Evolutionary conservation across 2,113 vertebrate genomes (phyloP), one percentile per base, ranked within the genome.

Genomic region (Strix aluco): DNA sequence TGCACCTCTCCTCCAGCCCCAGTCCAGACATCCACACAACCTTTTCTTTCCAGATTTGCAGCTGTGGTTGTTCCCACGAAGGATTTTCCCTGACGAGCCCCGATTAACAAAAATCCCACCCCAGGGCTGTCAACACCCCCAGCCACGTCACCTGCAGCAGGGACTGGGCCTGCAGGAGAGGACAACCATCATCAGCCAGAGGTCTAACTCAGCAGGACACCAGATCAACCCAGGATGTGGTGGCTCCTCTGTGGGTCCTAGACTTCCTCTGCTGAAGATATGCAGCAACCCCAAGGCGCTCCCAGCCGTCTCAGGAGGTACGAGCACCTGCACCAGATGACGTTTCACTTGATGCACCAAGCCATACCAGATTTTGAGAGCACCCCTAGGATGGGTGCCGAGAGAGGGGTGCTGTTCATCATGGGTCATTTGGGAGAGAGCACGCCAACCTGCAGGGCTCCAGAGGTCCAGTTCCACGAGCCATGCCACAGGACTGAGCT

Each of bases 241-340:
- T 19, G 10, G 58, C 34, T 92, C 29, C 34, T 80, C 79, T 55
- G n/a, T 6, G 0, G 1, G 19, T 36, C 62, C 29, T 23, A 32
- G 70, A 13, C 15, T 27, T 73, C 67, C 36, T 44, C 17, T 18
- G 22, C 14, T 0, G 0, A 57, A 61, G 42, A 30, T 0, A 0
- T 40, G 7, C 42, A 66, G 51, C 6, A 26, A 70, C 7, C 21
- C 26, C 51, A 46, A 27, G 42, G 26, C 0, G 0, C 8, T 61
- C 18, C 12, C 46, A 58, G 51, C 9, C 26, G 36, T 5, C 55
- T 34, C 1, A 0, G 30, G 25, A 77, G 46, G 54, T n/a, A n/a
- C 1, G 4, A 51, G 25, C 21, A 52, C 13, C 30, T 47, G 30
- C 18, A n/a, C 7, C 42, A 81, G 17, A 13, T 13, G 42, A 58